A percentile compares a stretch with the other conserved stretches of the same genome.
These are phyloP conservation scores for Mellivora capensis DNA, from an alignment of 2,113 vertebrate genomes.

Conservation along the genomic window DNA sequence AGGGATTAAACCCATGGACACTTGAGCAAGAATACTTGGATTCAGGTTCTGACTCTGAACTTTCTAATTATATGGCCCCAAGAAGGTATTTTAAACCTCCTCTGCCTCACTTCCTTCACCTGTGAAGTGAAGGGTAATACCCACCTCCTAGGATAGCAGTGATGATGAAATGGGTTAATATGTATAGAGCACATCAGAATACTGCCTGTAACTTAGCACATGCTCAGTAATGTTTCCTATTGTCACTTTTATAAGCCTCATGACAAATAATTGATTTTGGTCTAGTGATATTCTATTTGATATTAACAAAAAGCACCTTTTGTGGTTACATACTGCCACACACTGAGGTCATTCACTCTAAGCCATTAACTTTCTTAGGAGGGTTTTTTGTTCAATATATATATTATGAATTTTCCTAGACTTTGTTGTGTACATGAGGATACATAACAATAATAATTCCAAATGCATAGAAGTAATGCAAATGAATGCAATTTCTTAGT, in stretches of 20 bases:
- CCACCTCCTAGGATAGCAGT: neutral
- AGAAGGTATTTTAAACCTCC: neutral
- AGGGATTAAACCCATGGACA: neutral
- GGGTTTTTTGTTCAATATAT: neutral
- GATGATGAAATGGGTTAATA: neutral
- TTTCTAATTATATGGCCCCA: neutral
- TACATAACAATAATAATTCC: neutral
- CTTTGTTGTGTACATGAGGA: neutral
- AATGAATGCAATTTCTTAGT: neutral
- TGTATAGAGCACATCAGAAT: neutral
- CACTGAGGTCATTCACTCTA: neutral
- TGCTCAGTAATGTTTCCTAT: neutral
- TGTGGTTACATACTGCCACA: neutral
- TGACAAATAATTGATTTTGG: neutral
- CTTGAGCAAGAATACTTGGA: neutral
- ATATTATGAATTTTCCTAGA: neutral
- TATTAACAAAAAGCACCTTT: neutral
- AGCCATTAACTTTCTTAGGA: neutral
- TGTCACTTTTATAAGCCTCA: neutral
- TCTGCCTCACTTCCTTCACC: neutral
- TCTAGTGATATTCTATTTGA: neutral
- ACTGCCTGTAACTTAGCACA: neutral
- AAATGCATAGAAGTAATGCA: neutral
- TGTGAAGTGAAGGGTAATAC: neutral
- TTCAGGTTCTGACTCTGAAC: neutral